A percentile compares a stretch with the other conserved stretches of the same genome.
Evolutionary conservation across 2,888 invertebrate genomes (phyloP).

Genomic region (Xestia rhomboidea): DNA sequence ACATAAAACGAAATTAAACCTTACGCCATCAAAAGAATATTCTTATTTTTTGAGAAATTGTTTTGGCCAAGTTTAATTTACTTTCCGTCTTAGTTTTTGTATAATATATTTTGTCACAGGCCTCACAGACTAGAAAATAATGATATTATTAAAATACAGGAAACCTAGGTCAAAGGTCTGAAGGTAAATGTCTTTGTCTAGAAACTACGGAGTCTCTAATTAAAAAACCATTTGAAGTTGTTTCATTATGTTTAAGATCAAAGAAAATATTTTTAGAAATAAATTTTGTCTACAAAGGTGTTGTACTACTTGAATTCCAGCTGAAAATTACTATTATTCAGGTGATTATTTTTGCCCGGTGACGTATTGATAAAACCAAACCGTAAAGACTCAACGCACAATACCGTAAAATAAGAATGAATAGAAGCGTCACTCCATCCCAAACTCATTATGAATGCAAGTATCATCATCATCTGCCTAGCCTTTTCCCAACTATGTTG

Average conservation of each 20-base stretch:
- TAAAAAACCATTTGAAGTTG: constrained; percentile 1
- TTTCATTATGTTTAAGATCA: background rate
- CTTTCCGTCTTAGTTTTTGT: constrained; percentile 63
- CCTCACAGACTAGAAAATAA: constrained; percentile 35
- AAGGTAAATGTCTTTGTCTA: background rate
- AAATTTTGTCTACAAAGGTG: background rate
- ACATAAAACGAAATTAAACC: constrained; percentile 65
- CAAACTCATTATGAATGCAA: background rate
- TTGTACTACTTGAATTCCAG: background rate
- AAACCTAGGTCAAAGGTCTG: constrained; percentile 10
- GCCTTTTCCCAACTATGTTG: no score
- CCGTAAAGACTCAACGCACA: background rate
- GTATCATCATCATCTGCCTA: no score
- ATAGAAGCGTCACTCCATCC: background rate
- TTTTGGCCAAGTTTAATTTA: constrained; percentile 75
- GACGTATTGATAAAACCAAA: background rate
- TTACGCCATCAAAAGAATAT: constrained; percentile 57
- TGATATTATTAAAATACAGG: constrained; percentile 14
- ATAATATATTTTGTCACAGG: constrained; percentile 61
- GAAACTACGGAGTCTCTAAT: constrained; percentile 9
- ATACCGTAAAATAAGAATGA: background rate
- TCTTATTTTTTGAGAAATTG: constrained; percentile 65
- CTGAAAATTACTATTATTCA: background rate
- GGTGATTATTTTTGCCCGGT: background rate
- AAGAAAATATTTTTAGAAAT: background rate